Percentiles rank a stretch among this genome's conserved stretches.
phyloP scores from a whole-genome alignment of 2,888 invertebrate genomes.

The Eustalomyia histrio region DNA sequence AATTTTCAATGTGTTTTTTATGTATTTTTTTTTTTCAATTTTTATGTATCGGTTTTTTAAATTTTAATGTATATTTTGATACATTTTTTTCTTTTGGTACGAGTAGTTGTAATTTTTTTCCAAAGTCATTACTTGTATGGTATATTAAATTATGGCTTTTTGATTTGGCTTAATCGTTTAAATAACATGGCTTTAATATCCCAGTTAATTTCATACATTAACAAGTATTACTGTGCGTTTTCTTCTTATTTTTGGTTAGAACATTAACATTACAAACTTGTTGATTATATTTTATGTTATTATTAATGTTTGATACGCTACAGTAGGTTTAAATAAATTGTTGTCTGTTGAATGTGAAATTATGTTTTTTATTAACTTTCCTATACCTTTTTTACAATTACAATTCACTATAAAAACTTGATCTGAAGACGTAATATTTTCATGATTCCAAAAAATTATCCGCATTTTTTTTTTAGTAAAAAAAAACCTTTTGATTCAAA shows the following conservation, averaged over 20 bases:
- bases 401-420: no score
- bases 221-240: conserved; percentile 6
- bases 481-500: no score
- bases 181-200: conserved; percentile 54
- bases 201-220: conserved; percentile 42
- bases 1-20: conserved; percentile 32
- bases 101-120: conserved; percentile 56
- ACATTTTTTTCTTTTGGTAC: conserved; percentile 26
- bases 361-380: no score
- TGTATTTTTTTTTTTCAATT: not conserved
- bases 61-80: not conserved
- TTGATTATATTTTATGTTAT: conserved; percentile 50
- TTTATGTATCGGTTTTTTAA: conserved; percentile 11
- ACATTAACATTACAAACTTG: conserved; percentile 52
- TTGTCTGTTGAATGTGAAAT: not conserved
- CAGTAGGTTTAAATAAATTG: not conserved
- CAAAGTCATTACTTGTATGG: conserved; percentile 30
- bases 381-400: no score
- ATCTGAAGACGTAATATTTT: no score
- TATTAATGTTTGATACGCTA: conserved; percentile 22
- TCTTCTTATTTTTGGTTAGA: conserved; percentile 42
- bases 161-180: conserved; percentile 57
- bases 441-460: no score
- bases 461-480: no score
- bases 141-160: conserved; percentile 53